These are phyloP conservation scores for Adelphocoris suturalis DNA, from an alignment of 2,888 invertebrate species.

Conservation along the genomic window DNA sequence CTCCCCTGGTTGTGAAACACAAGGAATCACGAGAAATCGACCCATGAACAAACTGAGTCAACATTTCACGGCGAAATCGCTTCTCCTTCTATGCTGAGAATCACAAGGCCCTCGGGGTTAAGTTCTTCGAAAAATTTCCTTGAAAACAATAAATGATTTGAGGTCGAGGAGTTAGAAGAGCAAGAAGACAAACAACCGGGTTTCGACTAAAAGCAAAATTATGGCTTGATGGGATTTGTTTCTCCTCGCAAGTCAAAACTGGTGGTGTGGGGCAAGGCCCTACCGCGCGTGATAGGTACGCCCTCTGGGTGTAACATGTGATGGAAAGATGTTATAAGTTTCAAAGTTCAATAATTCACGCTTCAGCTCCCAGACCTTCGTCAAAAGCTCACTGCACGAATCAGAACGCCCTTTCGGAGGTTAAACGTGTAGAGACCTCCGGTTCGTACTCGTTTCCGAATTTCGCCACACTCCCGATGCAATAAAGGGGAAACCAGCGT, in stretches of 20 bases:
- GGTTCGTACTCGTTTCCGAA: no score
- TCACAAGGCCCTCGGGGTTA: not conserved
- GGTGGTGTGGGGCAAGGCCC: not conserved
- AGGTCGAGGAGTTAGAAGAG: not conserved
- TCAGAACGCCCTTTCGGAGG: not conserved
- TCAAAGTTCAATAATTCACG: conserved; percentile 18
- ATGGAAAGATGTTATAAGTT: conserved; percentile 10
- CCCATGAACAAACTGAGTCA: conserved; percentile 29
- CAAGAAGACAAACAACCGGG: not conserved
- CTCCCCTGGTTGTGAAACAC: not conserved
- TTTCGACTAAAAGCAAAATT: not conserved
- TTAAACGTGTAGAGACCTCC: not conserved
- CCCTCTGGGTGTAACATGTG: conserved; percentile 25
- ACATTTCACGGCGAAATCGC: conserved; percentile 30
- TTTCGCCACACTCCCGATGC: no score
- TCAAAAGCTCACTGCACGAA: conserved; percentile 22
- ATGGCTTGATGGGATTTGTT: not conserved
- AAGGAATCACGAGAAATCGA: conserved; percentile 30
- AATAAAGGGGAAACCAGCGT: no score
- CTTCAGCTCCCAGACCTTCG: conserved; percentile 3
- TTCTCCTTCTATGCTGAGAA: not conserved
- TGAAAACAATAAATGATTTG: conserved; percentile 12
- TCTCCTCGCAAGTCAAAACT: not conserved
- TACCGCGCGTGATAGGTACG: not conserved
- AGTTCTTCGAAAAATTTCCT: conserved; percentile 14